These are phyloP conservation scores for Diacarnus erythraeanus DNA, from an alignment of 37 sponge, comb jelly and placozoan species.

Conservation along the genomic window DNA sequence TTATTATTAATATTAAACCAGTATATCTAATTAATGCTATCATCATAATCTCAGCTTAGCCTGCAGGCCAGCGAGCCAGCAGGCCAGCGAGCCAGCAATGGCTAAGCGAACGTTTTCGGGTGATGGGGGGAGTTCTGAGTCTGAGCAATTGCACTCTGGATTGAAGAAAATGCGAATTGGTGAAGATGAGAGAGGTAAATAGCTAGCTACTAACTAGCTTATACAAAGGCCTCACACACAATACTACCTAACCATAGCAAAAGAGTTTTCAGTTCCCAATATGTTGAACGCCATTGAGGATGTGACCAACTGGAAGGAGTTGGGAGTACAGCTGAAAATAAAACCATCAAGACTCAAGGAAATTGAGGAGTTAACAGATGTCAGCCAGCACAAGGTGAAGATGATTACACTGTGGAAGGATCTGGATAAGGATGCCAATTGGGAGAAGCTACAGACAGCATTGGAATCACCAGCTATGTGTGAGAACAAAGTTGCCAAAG, in stretches of 20 bases:
- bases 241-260: no score
- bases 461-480: slow-evolving; percentile 3
- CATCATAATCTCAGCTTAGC: no score
- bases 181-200: no score
- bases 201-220: no score
- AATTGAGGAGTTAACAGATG: background rate
- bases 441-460: background rate
- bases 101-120: no score
- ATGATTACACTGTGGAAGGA: slow-evolving; percentile 1
- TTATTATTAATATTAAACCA: no score
- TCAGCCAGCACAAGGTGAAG: background rate
- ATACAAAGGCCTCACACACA: no score
- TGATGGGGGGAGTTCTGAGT: no score
- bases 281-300: background rate
- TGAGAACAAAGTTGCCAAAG: slow-evolving; percentile 1
- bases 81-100: no score
- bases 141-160: no score
- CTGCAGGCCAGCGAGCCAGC: no score
- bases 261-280: background rate
- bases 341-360: background rate
- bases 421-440: background rate
- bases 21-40: no score
- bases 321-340: slow-evolving; percentile 1
- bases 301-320: slow-evolving; percentile 9
- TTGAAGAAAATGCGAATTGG: background rate